These are phyloP conservation scores for Catharus minimus DNA, from an alignment of 2,113 vertebrate species.

Conservation along the genomic window DNA sequence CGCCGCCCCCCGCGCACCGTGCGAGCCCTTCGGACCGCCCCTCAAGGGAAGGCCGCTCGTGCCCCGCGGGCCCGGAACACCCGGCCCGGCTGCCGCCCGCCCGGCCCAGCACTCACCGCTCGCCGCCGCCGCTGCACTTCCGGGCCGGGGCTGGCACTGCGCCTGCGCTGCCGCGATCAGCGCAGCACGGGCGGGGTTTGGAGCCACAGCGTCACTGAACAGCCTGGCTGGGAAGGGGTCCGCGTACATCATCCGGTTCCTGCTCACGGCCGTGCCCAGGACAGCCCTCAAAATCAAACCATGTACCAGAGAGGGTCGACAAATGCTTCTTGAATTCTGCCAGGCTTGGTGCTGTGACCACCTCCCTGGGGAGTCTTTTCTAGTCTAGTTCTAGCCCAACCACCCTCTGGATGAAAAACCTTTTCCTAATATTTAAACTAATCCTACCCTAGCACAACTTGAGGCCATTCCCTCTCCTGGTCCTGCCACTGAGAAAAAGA, in stretches of 20 bases:
- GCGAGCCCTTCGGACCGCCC: neutral
- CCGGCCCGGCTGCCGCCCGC: neutral
- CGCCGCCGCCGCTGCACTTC: neutral
- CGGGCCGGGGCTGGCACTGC: neutral
- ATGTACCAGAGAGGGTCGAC: too few relatives aligned
- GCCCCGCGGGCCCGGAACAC: neutral
- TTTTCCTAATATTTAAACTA: neutral
- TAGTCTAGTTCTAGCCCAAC: neutral
- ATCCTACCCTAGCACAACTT: neutral
- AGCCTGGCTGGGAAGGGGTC: accelerated
- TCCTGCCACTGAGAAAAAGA: neutral
- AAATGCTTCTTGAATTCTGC: neutral
- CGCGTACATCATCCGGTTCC: accelerated
- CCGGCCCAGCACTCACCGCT: neutral
- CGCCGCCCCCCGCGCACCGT: neutral
- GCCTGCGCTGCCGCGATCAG: neutral
- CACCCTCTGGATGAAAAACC: neutral
- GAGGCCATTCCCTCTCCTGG: neutral
- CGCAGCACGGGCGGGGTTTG: neutral
- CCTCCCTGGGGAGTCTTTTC: neutral
- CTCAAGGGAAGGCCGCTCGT: neutral
- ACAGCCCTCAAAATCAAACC: too few relatives aligned
- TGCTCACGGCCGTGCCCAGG: too few relatives aligned
- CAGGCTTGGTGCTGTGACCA: neutral
- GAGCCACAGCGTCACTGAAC: accelerated